A percentile compares a stretch with the other conserved stretches of the same genome.
Conservation (phyloP, 2,888 invertebrate species). For the Sipha maydis region DNA sequence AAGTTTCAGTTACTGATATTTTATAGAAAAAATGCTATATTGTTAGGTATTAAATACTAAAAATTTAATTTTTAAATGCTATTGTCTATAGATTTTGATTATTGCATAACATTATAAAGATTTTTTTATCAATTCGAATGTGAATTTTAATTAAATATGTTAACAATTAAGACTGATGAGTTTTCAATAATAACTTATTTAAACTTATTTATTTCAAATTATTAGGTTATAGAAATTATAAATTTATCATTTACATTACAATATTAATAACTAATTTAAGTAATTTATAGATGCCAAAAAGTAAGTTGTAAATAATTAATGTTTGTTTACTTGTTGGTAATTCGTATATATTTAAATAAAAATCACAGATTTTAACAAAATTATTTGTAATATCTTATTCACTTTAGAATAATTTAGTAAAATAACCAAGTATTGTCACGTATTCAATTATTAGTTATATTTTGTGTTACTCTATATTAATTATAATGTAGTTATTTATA, state of each 20-base stretch:
- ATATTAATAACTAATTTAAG: background rate
- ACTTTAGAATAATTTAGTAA: conserved; percentile 10
- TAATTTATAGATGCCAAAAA: background rate
- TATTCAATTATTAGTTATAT: conserved; percentile 23
- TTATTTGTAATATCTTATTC: background rate
- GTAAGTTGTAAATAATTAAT: background rate
- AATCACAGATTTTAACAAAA: background rate
- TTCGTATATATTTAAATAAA: background rate
- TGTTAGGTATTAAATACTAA: no score
- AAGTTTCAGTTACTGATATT: no score
- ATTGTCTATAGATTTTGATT: no score
- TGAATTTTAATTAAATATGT: no score
- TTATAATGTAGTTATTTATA: conserved; percentile 3
- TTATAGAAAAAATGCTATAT: no score
- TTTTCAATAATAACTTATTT: no score
- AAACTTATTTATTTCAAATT: no score
- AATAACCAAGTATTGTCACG: conserved; percentile 18
- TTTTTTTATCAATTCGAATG: no score
- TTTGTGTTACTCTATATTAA: conserved; percentile 21
- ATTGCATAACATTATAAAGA: no score
- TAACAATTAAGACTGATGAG: no score
- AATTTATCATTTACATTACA: background rate
- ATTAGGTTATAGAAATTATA: no score
- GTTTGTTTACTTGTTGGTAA: background rate
- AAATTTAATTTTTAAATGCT: no score